Conservation (phyloP, 2,888 invertebrate species). For the Cephus pulcher region DNA sequence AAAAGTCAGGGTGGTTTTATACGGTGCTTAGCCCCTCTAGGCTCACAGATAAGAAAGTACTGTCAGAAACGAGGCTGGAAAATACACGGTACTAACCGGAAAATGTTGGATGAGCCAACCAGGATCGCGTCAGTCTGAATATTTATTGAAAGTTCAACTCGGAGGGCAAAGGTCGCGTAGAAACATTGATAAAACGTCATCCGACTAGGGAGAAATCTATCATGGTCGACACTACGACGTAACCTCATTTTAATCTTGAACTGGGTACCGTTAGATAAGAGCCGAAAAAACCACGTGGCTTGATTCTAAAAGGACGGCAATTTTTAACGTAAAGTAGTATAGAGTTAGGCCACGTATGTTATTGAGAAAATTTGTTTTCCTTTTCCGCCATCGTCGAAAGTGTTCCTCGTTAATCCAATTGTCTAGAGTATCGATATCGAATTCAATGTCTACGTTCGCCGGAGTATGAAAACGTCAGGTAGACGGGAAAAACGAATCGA, state of each 20-base stretch:
- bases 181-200: background rate
- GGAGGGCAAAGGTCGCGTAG: background rate
- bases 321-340: background rate
- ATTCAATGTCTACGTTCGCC: background rate
- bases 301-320: background rate
- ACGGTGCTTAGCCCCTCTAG: constrained; percentile 20
- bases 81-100: background rate
- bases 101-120: background rate
- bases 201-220: background rate
- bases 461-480: background rate
- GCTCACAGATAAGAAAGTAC: constrained; percentile 19
- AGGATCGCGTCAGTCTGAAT: background rate
- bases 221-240: background rate
- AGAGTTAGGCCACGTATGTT: background rate
- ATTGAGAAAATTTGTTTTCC: background rate
- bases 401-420: background rate
- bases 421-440: background rate
- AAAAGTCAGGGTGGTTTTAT: constrained; percentile 17
- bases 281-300: background rate
- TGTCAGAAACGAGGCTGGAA: background rate
- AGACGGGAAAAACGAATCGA: constrained; percentile 30
- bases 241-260: background rate
- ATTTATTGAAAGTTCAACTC: background rate
- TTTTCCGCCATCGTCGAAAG: background rate
- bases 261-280: background rate